Conservation (phyloP, 2,113 vertebrate genomes). For the Phyllopteryx taeniolatus region DNA sequence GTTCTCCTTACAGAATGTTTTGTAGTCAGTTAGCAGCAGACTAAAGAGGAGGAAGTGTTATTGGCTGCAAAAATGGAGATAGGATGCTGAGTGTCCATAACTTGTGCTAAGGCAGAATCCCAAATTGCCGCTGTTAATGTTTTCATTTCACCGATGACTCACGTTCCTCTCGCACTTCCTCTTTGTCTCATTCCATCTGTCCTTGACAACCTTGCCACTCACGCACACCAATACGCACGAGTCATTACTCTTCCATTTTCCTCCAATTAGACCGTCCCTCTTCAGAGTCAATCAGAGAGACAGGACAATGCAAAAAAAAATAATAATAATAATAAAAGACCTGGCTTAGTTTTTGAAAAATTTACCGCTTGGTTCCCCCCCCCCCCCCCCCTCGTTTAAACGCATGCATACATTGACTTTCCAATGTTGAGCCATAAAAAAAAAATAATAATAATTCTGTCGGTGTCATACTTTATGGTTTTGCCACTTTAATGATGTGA, state of each 20-base stretch:
- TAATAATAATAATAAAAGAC: background rate
- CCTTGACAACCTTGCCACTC: background rate
- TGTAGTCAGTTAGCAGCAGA: background rate
- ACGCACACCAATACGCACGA: background rate
- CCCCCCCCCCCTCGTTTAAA: background rate
- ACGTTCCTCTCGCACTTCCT: background rate
- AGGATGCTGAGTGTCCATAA: background rate
- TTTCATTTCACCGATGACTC: background rate
- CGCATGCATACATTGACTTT: background rate
- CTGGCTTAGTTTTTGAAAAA: background rate
- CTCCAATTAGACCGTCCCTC: background rate
- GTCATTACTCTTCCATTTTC: conserved; percentile 3
- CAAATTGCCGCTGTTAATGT: background rate
- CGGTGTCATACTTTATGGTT: background rate
- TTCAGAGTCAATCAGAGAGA: conserved; percentile 5
- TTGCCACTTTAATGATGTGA: conserved; percentile 16
- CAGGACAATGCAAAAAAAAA: background rate
- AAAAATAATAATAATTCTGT: background rate
- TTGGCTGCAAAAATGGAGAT: background rate
- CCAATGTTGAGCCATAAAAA: background rate
- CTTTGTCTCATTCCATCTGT: background rate
- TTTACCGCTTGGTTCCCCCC: background rate
- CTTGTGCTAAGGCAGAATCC: background rate
- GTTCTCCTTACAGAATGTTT: background rate
- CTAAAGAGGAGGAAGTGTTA: background rate